Base-by-base conservation (phyloP, 2,797 vertebrate genomes). In the Melanotaenia nigrans region DNA sequence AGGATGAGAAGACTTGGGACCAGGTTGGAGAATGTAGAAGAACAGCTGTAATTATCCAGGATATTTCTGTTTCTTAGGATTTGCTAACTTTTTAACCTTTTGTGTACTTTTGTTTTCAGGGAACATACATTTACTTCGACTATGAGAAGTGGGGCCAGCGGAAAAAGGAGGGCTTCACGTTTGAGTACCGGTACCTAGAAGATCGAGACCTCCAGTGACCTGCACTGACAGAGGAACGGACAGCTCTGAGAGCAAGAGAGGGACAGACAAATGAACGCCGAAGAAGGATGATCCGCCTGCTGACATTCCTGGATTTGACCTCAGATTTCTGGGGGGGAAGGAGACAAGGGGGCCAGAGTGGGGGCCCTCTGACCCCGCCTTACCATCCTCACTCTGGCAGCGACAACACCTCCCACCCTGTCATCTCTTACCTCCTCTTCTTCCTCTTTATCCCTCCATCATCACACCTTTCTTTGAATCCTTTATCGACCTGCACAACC, bases 111-210 rank as follows among this genome's bases (percentile, higher is more conserved):
- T 16, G 71, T 53, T 77, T 79, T 5, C 80, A 97, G 96, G 96
- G 96, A 91, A 97, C 96, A 12, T 97, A 97, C 87, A 97, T 97
- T 90, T 97, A 97, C 94, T 97, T 97, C 73, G 96, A 97, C 93
- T 97, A 97, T 47, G 96, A 97, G 92, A 97, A 97, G 89, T 97
- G 96, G 96, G 96, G 96, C 91, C 96, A 97, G 92, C 87, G 96
- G 81, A 97, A 97, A 91, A 97, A 97, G 80, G 96, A 97, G 79
- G 96, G 96, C 54, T 97, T 97, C 92, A 97, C 96, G 22, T 97
- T 97, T 22, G 96, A 97, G 89, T 97, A 97, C 89, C 94, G 96
- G 86, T 97, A 96, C 91, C 93, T 97, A 9, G 96, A 97, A 83
- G 96, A 97, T 93, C 93, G 96, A 83, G 96, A 97, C 92, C 95